A percentile compares a stretch with the other conserved stretches of the same genome.
Conservation (phyloP, 1,140 invertebrate genomes). For the Paralvinella palmiformis region DNA sequence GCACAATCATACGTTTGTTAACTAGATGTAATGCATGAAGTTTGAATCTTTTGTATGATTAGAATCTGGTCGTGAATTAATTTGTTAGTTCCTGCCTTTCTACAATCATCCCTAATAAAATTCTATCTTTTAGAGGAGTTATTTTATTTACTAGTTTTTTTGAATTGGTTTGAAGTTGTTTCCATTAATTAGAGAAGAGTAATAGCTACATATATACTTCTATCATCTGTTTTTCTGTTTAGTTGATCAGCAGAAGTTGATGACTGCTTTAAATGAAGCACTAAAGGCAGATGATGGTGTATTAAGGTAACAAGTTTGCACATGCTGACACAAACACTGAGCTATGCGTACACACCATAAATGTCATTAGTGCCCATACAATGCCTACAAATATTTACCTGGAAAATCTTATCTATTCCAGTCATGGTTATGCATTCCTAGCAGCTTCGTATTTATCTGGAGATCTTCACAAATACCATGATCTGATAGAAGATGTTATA, state of each 20-base stretch:
- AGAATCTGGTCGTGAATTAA: slow-evolving; percentile 1
- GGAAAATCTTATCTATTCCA: slow-evolving; percentile 41
- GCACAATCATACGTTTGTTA: too few relatives aligned
- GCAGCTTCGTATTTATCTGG: slow-evolving; percentile 64
- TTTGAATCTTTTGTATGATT: too few relatives aligned
- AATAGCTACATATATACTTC: too few relatives aligned
- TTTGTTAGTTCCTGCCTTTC: not conserved
- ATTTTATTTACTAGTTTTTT: not conserved
- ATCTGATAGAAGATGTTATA: slow-evolving; percentile 81
- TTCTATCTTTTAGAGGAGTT: not conserved
- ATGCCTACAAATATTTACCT: slow-evolving; percentile 20
- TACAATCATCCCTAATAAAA: not conserved
- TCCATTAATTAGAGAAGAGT: slow-evolving; percentile 44
- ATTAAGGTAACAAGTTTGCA: slow-evolving; percentile 56
- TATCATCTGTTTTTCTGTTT: slow-evolving; percentile 23
- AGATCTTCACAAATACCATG: slow-evolving; percentile 59
- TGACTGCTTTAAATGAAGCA: slow-evolving; percentile 61
- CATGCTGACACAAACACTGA: not conserved
- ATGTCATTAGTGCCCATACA: not conserved
- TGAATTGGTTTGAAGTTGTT: slow-evolving; percentile 38
- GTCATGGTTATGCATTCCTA: slow-evolving; percentile 77
- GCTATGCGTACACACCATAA: not conserved
- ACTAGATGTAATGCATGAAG: too few relatives aligned
- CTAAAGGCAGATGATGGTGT: slow-evolving; percentile 73
- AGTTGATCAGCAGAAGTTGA: slow-evolving; percentile 33